Percentiles rank a stretch among this genome's conserved stretches.
Evolutionary conservation across 2,113 vertebrate species (phyloP).

Genomic region (Carassius carassius): DNA sequence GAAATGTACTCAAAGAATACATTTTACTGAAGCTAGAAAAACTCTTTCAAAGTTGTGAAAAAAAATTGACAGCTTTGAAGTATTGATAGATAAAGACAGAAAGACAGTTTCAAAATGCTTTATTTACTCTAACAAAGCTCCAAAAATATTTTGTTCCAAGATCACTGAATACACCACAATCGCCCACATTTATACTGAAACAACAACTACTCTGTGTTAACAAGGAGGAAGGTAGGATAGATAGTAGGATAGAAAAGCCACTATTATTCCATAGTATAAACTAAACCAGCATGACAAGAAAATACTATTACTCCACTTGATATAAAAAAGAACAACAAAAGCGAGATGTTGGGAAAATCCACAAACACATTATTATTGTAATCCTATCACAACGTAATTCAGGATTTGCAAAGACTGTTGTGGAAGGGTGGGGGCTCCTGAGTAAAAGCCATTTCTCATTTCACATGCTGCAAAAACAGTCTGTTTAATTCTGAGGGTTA

Average conservation of each 20-base stretch:
- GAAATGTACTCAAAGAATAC: background rate
- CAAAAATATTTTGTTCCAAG: no score
- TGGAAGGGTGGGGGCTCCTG: background rate
- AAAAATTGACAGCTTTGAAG: background rate
- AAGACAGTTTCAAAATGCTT: no score
- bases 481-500: background rate
- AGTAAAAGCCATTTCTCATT: background rate
- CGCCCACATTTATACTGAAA: background rate
- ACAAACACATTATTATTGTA: background rate
- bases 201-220: background rate
- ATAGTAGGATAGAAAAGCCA: no score
- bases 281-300: background rate
- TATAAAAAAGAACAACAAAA: background rate
- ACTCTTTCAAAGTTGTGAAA: background rate
- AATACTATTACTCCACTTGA: background rate
- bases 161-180: background rate
- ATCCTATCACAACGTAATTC: background rate
- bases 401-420: background rate
- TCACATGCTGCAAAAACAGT: background rate
- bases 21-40: background rate
- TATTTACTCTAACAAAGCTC: no score
- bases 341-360: background rate
- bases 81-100: background rate
- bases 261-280: background rate
- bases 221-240: background rate